Conservation (phyloP, 2,797 vertebrate species). For the Nyctalus aviator region DNA sequence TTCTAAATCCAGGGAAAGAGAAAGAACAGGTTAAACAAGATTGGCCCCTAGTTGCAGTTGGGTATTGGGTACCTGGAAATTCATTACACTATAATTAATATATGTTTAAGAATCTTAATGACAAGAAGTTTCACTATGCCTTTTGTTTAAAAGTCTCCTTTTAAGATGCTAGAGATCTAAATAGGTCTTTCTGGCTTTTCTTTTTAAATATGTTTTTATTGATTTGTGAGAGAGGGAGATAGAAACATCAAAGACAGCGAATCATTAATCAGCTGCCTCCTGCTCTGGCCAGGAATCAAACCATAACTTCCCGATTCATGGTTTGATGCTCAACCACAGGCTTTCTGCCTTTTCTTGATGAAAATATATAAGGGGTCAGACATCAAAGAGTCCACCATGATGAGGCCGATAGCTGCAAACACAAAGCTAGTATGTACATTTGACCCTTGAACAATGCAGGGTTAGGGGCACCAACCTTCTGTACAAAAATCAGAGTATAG, state of each 20-base stretch:
- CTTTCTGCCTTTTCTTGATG: background rate
- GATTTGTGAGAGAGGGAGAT: too few relatives aligned
- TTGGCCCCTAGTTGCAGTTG: background rate
- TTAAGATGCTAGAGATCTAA: background rate
- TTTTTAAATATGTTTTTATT: background rate
- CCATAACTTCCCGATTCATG: too few relatives aligned
- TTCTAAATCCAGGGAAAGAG: background rate
- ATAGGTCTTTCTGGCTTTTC: background rate
- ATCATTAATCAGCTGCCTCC: too few relatives aligned
- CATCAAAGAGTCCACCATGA: background rate
- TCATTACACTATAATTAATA: background rate
- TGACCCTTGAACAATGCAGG: background rate
- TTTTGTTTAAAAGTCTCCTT: background rate
- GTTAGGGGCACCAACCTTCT: background rate
- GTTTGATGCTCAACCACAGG: background rate
- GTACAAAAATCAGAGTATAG: background rate
- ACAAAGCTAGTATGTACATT: background rate
- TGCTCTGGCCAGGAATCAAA: too few relatives aligned
- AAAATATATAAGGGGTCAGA: background rate
- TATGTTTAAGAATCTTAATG: constrained; percentile 20
- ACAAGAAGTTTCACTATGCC: background rate
- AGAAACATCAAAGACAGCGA: too few relatives aligned
- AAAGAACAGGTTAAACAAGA: background rate
- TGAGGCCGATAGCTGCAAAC: background rate
- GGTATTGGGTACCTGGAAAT: background rate